Evolutionary conservation across 2,888 invertebrate species (phyloP), one percentile per base, ranked within the genome.

Genomic region (Chydorus sphaericus): DNA sequence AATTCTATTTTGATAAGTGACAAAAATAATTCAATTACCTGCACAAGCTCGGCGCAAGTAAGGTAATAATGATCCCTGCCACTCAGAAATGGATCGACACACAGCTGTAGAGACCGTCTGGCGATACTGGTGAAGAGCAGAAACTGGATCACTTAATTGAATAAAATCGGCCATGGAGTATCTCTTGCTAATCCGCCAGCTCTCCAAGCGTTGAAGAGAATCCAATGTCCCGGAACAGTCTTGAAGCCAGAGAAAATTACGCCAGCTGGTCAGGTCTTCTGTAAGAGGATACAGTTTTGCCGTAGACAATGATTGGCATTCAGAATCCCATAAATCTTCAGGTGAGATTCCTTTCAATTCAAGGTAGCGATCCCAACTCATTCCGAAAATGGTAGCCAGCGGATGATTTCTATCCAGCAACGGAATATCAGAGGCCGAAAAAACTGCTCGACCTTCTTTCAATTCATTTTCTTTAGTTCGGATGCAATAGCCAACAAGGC

Each of bases 31-130:
- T n/a, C n/a, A 51, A 30, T 3, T 56, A 56, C 56, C 57, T 16
- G 39, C 39, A 18, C 36, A 49, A 18, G 58, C 58, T 18, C 39
- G 16, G n/a, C 36, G 39, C n/a, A 58, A 56, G 16, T 58, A 56
- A 1, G 55, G 55, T 11, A 50, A 16, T 14, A 56, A 58, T 28
- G 52, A 29, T 20, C 29, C 29, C 7, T 39, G 29, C 29, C 49
- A 49, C 3, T 29, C 56, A 6, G 58, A 30, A 56, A 58, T 39
- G 8, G 31, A 3, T 28, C 20, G n/a, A 11, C 30, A 16, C 2
- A 55, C 26, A 4, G 39, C 50, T 31, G 29, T 26, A 7, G 31
- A 23, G n/a, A 37, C 23, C 3, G 30, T 39, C 39, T 18, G 11
- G 20, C 55, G 23, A 10, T 36, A 26, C 6, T 33, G 28, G 2